These are phyloP conservation scores for Xerus inauris DNA, from an alignment of 2,113 vertebrate species.

Conservation along the genomic window DNA sequence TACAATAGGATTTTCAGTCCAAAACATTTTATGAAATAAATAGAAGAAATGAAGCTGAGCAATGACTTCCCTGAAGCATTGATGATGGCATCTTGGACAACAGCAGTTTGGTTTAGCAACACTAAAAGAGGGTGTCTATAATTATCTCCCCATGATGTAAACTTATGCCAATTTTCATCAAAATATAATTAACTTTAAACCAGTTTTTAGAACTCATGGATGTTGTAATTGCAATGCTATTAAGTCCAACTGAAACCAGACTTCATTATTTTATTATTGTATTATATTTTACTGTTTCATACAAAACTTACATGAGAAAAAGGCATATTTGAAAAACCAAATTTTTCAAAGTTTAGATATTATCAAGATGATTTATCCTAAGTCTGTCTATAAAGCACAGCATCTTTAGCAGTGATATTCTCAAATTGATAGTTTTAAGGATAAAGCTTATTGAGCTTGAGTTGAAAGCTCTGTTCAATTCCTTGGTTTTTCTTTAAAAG, in stretches of 20 bases:
- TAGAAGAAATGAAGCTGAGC: background rate
- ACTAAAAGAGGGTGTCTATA: background rate
- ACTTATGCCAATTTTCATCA: background rate
- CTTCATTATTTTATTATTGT: background rate
- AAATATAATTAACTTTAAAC: constrained; percentile 54
- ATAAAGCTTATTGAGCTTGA: background rate
- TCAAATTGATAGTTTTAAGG: background rate
- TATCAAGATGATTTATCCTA: background rate
- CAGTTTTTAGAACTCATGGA: background rate
- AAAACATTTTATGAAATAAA: background rate
- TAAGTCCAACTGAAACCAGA: background rate
- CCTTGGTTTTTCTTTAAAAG: background rate
- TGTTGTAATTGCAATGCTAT: background rate
- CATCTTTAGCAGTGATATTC: background rate
- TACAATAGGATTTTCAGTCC: background rate
- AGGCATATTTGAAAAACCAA: background rate
- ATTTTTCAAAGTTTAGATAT: background rate
- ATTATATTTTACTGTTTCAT: background rate
- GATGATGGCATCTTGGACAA: background rate
- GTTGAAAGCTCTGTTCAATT: constrained; percentile 2
- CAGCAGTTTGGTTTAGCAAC: background rate
- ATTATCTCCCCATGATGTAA: constrained; percentile 5
- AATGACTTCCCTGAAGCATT: background rate
- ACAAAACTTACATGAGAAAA: background rate
- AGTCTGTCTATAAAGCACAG: background rate